A percentile compares a stretch with the other conserved stretches of the same genome.
These are phyloP conservation scores for Drosophila tripunctata DNA, from an alignment of 2,888 invertebrate genomes.

Conservation along the genomic window DNA sequence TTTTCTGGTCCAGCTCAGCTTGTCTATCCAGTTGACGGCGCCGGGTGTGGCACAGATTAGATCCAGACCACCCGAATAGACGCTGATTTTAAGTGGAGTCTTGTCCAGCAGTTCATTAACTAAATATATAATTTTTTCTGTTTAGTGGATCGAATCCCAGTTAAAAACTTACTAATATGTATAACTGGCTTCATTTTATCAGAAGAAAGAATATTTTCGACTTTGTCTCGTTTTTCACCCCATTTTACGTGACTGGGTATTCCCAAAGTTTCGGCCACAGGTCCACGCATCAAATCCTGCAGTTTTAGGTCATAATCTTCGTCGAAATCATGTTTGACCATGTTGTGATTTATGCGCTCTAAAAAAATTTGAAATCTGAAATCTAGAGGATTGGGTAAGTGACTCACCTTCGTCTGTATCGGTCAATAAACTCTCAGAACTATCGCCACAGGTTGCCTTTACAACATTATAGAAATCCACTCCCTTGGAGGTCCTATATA, in stretches of 20 bases:
- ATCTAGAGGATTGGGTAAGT: too few species aligned
- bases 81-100: slow-evolving; percentile 88
- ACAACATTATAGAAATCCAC: slow-evolving; percentile 93
- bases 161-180: slow-evolving; percentile 85
- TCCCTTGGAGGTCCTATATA: slow-evolving; percentile 86
- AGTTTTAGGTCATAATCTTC: slow-evolving; percentile 73
- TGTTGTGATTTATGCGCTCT: slow-evolving; percentile 64
- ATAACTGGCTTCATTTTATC: slow-evolving; percentile 90
- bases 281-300: slow-evolving; percentile 89
- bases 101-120: slow-evolving; percentile 89
- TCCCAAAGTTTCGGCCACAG: slow-evolving; percentile 87
- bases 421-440: slow-evolving; percentile 23
- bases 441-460: slow-evolving; percentile 79
- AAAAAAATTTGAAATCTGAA: too few species aligned
- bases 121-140: slow-evolving; percentile 66
- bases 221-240: slow-evolving; percentile 86
- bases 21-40: slow-evolving; percentile 90
- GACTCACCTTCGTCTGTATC: slow-evolving; percentile 38
- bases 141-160: not conserved
- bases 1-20: slow-evolving; percentile 88
- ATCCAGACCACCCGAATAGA: slow-evolving; percentile 92
- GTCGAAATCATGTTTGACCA: slow-evolving; percentile 77
- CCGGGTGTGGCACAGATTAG: slow-evolving; percentile 93
- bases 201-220: too few species aligned
- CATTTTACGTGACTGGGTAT: slow-evolving; percentile 88